phyloP scores from a whole-genome alignment of 2,113 vertebrate species.

The Indicator indicator region DNA sequence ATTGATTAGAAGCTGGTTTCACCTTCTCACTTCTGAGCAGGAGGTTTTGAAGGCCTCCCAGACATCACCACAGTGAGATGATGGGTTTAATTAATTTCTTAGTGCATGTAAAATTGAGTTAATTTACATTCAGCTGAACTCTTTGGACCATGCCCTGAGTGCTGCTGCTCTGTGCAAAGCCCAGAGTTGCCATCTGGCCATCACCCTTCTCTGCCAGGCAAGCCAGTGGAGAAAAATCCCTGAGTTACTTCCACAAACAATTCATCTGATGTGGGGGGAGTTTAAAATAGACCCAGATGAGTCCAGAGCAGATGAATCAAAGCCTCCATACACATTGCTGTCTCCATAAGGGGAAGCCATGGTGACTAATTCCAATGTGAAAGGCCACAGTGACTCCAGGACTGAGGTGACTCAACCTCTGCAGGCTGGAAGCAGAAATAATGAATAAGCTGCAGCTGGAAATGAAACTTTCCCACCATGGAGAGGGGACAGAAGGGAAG shows the following conservation, averaged over 20 bases:
- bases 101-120: neutral
- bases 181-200: accelerated
- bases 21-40: neutral
- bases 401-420: neutral
- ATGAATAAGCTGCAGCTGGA: neutral
- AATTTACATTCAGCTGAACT: neutral
- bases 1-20: too few relatives aligned
- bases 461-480: neutral
- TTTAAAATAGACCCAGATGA: neutral
- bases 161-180: neutral
- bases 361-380: neutral
- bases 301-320: slow-evolving; percentile 6
- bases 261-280: neutral
- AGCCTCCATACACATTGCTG: neutral
- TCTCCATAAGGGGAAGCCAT: neutral
- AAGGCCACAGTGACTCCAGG: neutral
- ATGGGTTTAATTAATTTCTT: neutral
- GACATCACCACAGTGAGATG: neutral
- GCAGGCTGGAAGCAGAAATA: neutral
- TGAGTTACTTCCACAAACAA: neutral
- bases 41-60: neutral
- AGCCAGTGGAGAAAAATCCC: neutral
- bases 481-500: neutral
- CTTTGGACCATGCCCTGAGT: accelerated
- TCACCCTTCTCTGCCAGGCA: neutral